Conservation (phyloP, 2,888 invertebrate genomes). For the Melinaea menophilus region DNA sequence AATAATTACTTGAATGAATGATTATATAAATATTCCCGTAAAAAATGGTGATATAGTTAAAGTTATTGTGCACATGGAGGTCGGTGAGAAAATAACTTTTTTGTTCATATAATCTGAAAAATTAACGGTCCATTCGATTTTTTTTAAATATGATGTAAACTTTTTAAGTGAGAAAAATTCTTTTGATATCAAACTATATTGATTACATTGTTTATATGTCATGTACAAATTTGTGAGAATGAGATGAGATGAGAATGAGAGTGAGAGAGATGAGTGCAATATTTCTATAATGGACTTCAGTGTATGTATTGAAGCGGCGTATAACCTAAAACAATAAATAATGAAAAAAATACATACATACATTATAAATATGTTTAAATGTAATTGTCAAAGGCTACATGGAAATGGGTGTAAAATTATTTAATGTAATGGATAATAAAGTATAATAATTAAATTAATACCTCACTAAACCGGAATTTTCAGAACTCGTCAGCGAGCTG, state of each 20-base stretch:
- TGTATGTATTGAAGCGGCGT: constrained; percentile 60
- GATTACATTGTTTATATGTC: constrained; percentile 49
- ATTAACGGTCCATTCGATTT: constrained; percentile 57
- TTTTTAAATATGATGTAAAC: constrained; percentile 44
- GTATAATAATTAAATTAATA: constrained; percentile 38
- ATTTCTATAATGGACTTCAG: constrained; percentile 55
- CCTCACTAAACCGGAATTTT: constrained; percentile 78
- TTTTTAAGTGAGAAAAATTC: constrained; percentile 46
- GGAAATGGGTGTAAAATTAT: background rate
- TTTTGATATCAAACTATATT: constrained; percentile 44
- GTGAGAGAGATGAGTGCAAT: constrained; percentile 47
- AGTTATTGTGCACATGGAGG: constrained; percentile 68
- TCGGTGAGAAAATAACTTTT: constrained; percentile 69
- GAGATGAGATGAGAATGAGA: too few relatives aligned
- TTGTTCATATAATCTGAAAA: constrained; percentile 68
- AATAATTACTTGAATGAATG: constrained; percentile 30
- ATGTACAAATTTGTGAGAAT: constrained; percentile 49
- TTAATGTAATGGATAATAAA: background rate
- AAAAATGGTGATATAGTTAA: constrained; percentile 66
- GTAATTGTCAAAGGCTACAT: background rate
- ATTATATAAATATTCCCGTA: constrained; percentile 61
- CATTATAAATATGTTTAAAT: constrained; percentile 7
- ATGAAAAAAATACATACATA: constrained; percentile 9
- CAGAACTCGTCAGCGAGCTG: constrained; percentile 72
- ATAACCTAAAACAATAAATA: constrained; percentile 74